Conservation (phyloP, 2,888 invertebrate genomes). For the Drosophila lutescens region DNA sequence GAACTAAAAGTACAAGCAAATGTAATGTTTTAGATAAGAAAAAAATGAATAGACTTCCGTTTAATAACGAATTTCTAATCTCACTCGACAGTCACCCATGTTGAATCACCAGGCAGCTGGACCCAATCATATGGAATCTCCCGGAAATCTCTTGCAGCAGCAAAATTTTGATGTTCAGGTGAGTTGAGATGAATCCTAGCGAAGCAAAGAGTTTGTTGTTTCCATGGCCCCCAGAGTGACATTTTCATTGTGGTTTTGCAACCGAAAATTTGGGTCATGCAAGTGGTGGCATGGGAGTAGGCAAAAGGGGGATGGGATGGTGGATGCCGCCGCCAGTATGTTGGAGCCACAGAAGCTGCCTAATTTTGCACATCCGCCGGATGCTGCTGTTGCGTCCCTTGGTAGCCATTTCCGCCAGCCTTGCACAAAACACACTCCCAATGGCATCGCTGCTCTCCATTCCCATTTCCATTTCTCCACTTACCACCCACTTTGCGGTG, state of each 20-base stretch:
- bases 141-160: constrained; percentile 86
- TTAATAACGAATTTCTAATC: constrained; percentile 1
- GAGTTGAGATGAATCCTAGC: constrained; percentile 74
- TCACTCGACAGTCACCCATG: constrained; percentile 82
- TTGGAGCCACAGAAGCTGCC: constrained; percentile 50
- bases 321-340: constrained; percentile 1
- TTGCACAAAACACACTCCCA: constrained; percentile 16
- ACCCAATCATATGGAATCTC: constrained; percentile 85
- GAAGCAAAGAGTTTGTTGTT: constrained; percentile 15
- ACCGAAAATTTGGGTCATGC: constrained; percentile 60
- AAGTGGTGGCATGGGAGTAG: constrained; percentile 9
- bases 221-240: constrained; percentile 26
- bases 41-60: neutral
- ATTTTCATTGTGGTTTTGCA: constrained; percentile 33
- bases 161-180: constrained; percentile 93
- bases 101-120: constrained; percentile 83
- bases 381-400: constrained; percentile 44
- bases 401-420: constrained; percentile 66
- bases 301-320: neutral
- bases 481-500: constrained; percentile 1
- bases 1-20: neutral
- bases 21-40: neutral
- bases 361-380: constrained; percentile 74
- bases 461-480: neutral
- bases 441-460: neutral